Conservation (phyloP, 1,140 invertebrate genomes). For the Drosophila pandora region DNA sequence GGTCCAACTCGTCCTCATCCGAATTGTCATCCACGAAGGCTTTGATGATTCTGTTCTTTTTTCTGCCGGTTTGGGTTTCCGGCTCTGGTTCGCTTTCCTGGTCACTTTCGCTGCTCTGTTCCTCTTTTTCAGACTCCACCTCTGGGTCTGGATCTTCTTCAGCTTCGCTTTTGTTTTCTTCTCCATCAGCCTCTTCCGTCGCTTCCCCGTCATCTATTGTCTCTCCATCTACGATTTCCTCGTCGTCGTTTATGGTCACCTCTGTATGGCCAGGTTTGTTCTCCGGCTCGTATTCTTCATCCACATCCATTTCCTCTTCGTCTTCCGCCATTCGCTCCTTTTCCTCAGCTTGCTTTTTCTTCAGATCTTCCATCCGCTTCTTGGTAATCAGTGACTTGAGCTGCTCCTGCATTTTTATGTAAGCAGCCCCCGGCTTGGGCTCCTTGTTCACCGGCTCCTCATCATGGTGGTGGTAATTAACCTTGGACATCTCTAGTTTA, state of each 20-base stretch:
- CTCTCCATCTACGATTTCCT: constrained; percentile 55
- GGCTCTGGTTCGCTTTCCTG: constrained; percentile 5
- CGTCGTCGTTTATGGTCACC: constrained; percentile 61
- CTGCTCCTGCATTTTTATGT: constrained; percentile 85
- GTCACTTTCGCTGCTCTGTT: constrained; percentile 41
- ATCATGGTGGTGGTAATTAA: constrained; percentile 66
- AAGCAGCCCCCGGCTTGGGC: constrained; percentile 86
- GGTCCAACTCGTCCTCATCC: constrained; percentile 79
- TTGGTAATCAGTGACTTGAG: constrained; percentile 86
- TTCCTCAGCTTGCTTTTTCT: constrained; percentile 84
- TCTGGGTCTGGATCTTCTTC: constrained; percentile 24
- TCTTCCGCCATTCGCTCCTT: constrained; percentile 46
- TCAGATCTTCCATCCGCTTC: constrained; percentile 84
- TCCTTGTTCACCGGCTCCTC: constrained; percentile 76
- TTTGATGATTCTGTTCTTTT: constrained; percentile 72
- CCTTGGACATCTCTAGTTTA: constrained; percentile 79
- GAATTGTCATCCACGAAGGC: constrained; percentile 75
- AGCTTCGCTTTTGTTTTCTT: constrained; percentile 11
- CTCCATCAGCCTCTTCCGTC: constrained; percentile 37
- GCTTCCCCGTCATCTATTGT: constrained; percentile 16
- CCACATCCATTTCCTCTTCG: constrained; percentile 52
- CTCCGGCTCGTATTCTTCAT: constrained; percentile 71
- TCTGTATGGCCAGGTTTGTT: constrained; percentile 63
- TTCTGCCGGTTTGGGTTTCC: constrained; percentile 19
- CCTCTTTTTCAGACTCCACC: constrained; percentile 42